Percentiles rank a stretch among this genome's conserved stretches.
Evolutionary conservation across 2,888 invertebrate species (phyloP).

Genomic region (Rugalucina vietnamica): DNA sequence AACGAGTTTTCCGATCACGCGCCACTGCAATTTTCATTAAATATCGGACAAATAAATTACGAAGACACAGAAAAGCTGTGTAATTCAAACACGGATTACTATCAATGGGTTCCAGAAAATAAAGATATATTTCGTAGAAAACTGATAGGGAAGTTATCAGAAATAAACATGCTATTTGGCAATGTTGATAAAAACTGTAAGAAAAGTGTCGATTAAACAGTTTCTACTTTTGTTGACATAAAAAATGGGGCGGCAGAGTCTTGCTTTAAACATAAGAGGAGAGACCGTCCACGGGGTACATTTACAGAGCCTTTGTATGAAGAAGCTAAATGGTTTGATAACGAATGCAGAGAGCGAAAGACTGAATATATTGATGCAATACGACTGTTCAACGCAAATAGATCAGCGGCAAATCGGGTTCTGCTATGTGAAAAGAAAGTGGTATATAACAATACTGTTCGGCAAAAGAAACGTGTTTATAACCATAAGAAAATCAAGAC

Average conservation of each 20-base stretch:
- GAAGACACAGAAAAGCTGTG: background rate
- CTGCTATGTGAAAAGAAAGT: background rate
- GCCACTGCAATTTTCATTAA: background rate
- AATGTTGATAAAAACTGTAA: background rate
- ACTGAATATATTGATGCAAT: background rate
- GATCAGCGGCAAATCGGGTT: background rate
- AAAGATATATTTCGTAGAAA: background rate
- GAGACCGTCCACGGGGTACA: background rate
- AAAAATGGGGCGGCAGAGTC: background rate
- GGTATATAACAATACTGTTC: background rate
- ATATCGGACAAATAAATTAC: background rate
- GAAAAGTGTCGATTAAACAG: background rate
- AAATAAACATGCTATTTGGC: background rate
- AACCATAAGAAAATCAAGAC: background rate
- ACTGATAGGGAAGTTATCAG: background rate
- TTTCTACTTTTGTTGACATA: background rate
- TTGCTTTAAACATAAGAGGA: background rate
- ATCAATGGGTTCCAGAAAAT: background rate
- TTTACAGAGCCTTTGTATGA: background rate
- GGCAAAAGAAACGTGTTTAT: background rate
- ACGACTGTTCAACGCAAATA: background rate
- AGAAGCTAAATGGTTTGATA: constrained; percentile 9
- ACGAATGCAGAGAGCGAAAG: constrained; percentile 4
- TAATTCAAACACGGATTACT: background rate
- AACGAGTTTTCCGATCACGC: constrained; percentile 15